phyloP scores from a whole-genome alignment of 2,797 vertebrate genomes.

The Neostethus bicornis region DNA sequence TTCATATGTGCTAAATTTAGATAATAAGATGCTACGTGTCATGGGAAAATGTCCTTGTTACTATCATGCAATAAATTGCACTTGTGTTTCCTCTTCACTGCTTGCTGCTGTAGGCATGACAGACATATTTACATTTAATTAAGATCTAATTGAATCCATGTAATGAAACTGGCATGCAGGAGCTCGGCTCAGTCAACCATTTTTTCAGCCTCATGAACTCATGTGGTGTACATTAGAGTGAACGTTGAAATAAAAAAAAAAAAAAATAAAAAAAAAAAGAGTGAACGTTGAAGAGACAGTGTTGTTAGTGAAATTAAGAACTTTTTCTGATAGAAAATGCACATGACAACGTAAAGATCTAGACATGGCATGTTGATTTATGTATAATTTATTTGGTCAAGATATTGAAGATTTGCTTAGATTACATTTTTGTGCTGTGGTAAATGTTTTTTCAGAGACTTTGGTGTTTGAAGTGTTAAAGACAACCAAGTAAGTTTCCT shows the following conservation, averaged over 20 bases:
- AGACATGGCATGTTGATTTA: constrained; percentile 20
- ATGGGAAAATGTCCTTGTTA: constrained; percentile 11
- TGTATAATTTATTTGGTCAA: constrained; percentile 25
- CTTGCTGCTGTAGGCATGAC: constrained; percentile 41
- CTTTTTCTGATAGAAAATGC: constrained; percentile 50
- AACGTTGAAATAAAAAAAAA: too few relatives aligned
- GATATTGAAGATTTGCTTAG: constrained; percentile 27
- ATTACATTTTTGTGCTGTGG: constrained; percentile 3
- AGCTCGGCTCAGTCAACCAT: constrained; percentile 69
- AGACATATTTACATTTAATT: constrained; percentile 59
- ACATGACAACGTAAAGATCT: too few relatives aligned
- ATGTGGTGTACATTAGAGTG: constrained; percentile 58
- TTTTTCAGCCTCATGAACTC: constrained; percentile 68
- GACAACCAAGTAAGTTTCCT: constrained; percentile 14
- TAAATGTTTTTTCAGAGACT: constrained; percentile 14
- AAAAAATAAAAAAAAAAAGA: too few relatives aligned
- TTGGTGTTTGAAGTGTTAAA: constrained; percentile 21
- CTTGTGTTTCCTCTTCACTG: constrained; percentile 14
- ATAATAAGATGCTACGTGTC: background rate
- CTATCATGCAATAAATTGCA: constrained; percentile 23
- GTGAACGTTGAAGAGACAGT: constrained; percentile 65
- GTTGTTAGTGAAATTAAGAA: constrained; percentile 46
- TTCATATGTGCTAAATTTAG: constrained; percentile 5
- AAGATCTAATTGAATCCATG: constrained; percentile 58
- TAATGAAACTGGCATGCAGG: constrained; percentile 65